phyloP scores from a whole-genome alignment of 2,113 vertebrate genomes.

The Nerophis ophidion region DNA sequence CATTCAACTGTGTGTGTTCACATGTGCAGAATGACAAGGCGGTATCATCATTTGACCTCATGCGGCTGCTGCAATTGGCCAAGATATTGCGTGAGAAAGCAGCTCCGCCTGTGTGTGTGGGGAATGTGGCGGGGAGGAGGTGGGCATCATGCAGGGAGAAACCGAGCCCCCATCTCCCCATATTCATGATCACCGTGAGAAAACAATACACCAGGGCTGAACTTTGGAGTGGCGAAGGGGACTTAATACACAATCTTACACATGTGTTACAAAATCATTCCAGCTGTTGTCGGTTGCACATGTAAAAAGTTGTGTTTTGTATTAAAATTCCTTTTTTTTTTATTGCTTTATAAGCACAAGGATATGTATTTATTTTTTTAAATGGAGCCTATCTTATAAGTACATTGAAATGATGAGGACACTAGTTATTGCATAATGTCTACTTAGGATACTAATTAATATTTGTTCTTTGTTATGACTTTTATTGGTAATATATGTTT shows the following conservation, averaged over 20 bases:
- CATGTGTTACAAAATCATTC: too few relatives aligned
- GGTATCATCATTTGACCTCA: slow-evolving; percentile 12
- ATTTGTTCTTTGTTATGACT: too few relatives aligned
- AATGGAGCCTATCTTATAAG: background rate
- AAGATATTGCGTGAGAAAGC: slow-evolving; percentile 63
- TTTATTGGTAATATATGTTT: too few relatives aligned
- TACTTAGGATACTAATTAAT: too few relatives aligned
- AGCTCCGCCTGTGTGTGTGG: background rate
- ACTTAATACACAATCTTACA: background rate
- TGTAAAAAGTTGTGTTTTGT: too few relatives aligned
- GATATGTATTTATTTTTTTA: background rate
- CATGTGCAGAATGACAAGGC: background rate
- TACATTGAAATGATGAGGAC: background rate
- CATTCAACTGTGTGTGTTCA: background rate
- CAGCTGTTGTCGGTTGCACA: too few relatives aligned
- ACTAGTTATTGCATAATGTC: background rate
- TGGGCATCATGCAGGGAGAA: slow-evolving; percentile 18
- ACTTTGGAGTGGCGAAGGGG: background rate
- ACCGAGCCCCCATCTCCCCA: slow-evolving; percentile 8
- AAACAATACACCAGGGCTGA: background rate
- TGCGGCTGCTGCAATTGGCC: slow-evolving; percentile 49
- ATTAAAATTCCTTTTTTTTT: too few relatives aligned
- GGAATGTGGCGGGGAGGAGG: slow-evolving; percentile 1
- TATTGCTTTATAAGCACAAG: background rate
- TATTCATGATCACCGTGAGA: slow-evolving; percentile 16